phyloP scores from a whole-genome alignment of 2,113 vertebrate species.

The Bombycilla garrulus region DNA sequence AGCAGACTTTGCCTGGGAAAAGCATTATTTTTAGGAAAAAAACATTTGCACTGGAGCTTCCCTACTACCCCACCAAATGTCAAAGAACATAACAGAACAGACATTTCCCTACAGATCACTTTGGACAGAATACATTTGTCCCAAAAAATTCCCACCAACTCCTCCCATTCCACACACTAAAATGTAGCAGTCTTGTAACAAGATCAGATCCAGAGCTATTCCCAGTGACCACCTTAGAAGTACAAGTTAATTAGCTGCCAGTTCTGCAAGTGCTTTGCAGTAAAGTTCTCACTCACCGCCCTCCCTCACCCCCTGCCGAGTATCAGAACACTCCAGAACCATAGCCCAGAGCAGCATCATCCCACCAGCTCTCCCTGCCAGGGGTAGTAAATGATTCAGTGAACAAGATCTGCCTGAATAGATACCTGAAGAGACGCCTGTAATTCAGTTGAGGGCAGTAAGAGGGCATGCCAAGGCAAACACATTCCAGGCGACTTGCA shows the following conservation, averaged over 20 bases:
- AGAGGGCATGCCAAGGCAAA: conserved; percentile 35
- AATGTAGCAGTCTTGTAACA: background rate
- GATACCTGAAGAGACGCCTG: background rate
- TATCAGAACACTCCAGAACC: background rate
- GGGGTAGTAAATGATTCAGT: background rate
- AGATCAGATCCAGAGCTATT: background rate
- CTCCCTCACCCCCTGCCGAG: accelerated
- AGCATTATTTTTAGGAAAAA: background rate
- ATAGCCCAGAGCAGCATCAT: background rate
- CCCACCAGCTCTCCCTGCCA: background rate
- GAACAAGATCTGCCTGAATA: background rate
- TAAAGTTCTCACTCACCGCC: accelerated
- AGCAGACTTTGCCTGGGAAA: background rate
- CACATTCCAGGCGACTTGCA: conserved; percentile 36
- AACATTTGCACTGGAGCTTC: background rate
- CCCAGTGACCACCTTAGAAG: no score
- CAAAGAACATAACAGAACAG: background rate
- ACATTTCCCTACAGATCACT: background rate
- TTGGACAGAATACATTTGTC: background rate
- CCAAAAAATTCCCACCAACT: background rate
- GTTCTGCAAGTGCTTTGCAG: accelerated
- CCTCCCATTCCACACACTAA: background rate
- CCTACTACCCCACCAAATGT: background rate
- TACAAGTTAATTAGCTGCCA: background rate
- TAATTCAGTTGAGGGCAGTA: conserved; percentile 1